Base-by-base conservation (phyloP, 1,140 invertebrate genomes). In the Drosophila sucinea region DNA sequence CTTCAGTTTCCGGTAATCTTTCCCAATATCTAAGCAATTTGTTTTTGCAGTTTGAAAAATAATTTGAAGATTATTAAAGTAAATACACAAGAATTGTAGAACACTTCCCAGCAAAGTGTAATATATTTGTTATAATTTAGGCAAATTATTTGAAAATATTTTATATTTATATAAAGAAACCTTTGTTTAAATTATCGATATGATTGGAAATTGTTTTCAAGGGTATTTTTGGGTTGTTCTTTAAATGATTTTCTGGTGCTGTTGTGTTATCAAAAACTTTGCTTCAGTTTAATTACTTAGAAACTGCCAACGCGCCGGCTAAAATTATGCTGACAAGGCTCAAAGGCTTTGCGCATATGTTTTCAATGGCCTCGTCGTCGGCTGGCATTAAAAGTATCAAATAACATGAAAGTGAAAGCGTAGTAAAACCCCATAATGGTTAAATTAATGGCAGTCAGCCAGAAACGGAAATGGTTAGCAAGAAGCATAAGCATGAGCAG, bases 191-290 rank as follows among this genome's bases (percentile, higher is more conserved):
- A 8, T 35, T 35, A 8, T 2, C 8, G 33, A 35, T 8, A 4
- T 6, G 33, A 8, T 35, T 6, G 4, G 33, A 35, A 5, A 35
- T 35, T 2, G 10, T 35, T 35, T 35, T 35, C 5, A 23, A 25
- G 23, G 23, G 44, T 51, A 51, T 8, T 8, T 51, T 10, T 27
- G 25, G 3, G 25, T 27, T 25, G 44, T 8, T 51, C 2, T 25
- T 5, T 23, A 25, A 23, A 23, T 47, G 44, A 8, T 8, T 8
- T 69, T 29, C 57, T 33, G 65, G 63, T 51, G 44, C 60, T 74
- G 77, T 75, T 80, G 78, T 85, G 75, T 85, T 87, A 85, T 87
- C 79, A 79, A 77, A 82, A 85, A 85, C 82, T 87, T 86, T 82
- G 79, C 76, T 63, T 27, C 44, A 66, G 27, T 87, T 78, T 85